Percentiles rank a stretch among this genome's conserved stretches.
These are phyloP conservation scores for Gambusia holbrooki DNA, from an alignment of 2,113 vertebrate species.

Conservation along the genomic window DNA sequence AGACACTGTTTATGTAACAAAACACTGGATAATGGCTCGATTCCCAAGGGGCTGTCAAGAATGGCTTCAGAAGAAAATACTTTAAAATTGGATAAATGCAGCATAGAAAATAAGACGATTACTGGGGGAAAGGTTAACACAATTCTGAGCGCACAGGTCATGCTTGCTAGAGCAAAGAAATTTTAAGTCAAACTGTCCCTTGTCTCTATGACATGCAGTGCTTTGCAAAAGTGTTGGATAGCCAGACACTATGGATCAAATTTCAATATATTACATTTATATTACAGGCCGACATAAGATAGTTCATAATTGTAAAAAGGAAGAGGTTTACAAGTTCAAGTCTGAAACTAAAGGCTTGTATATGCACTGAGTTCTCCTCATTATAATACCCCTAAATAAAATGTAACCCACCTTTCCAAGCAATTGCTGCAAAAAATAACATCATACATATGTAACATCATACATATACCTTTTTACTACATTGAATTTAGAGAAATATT, in stretches of 20 bases:
- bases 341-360: too few relatives aligned
- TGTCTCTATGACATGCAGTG: background rate
- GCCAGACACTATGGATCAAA: background rate
- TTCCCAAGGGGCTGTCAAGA: conserved; percentile 26
- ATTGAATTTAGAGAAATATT: too few relatives aligned
- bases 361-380: background rate
- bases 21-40: conserved; percentile 31
- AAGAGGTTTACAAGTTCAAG: too few relatives aligned
- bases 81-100: conserved; percentile 21
- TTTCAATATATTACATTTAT: background rate
- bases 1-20: conserved; percentile 42
- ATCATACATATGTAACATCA: too few relatives aligned
- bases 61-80: conserved; percentile 17
- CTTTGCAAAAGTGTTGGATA: background rate
- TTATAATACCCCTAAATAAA: background rate
- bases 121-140: background rate
- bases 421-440: too few relatives aligned
- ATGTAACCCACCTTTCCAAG: background rate
- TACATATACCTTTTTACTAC: too few relatives aligned
- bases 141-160: background rate
- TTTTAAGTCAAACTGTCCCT: background rate
- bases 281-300: background rate
- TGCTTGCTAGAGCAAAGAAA: background rate
- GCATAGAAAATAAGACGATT: background rate
- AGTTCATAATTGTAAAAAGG: too few relatives aligned